These are phyloP conservation scores for Ascidia mentula DNA, from an alignment of 23 tunicate species.

Conservation along the genomic window DNA sequence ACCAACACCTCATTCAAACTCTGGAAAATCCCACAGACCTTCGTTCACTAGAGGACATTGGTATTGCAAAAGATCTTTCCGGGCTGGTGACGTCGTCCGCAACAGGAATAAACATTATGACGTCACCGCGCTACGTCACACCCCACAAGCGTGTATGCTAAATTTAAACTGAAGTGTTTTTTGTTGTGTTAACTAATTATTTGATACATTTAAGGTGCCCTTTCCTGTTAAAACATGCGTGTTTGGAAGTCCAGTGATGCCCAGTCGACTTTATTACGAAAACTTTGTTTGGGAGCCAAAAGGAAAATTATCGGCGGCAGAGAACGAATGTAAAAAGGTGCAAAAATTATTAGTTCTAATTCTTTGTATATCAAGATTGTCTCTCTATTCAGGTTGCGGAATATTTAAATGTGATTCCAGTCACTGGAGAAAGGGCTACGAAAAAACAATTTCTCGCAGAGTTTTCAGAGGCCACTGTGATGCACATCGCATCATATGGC, in stretches of 20 bases:
- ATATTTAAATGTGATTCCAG: constrained; percentile 50
- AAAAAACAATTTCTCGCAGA: constrained; percentile 42
- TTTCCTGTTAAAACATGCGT: constrained; percentile 39
- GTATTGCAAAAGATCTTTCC: constrained; percentile 28
- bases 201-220: constrained; percentile 11
- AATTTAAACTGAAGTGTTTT: background rate
- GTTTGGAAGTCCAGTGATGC: constrained; percentile 48
- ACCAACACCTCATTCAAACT: constrained; percentile 35
- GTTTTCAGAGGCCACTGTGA: constrained; percentile 29
- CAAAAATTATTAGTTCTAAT: too few relatives aligned
- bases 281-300: constrained; percentile 48
- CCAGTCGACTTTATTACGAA: constrained; percentile 17
- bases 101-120: constrained; percentile 60
- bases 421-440: constrained; percentile 54
- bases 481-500: constrained; percentile 61
- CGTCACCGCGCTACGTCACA: constrained; percentile 61
- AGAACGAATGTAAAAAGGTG: constrained; percentile 69
- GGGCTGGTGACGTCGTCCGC: constrained; percentile 56
- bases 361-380: background rate
- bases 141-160: constrained; percentile 60
- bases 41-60: constrained; percentile 29
- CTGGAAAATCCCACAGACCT: constrained; percentile 19
- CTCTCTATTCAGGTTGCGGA: constrained; percentile 42
- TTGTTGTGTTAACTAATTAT: background rate
- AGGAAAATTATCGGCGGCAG: constrained; percentile 21